Evolutionary conservation across 2,888 invertebrate genomes (phyloP), one percentile per base, ranked within the genome.

Genomic region (Drosophila hamatofila): DNA sequence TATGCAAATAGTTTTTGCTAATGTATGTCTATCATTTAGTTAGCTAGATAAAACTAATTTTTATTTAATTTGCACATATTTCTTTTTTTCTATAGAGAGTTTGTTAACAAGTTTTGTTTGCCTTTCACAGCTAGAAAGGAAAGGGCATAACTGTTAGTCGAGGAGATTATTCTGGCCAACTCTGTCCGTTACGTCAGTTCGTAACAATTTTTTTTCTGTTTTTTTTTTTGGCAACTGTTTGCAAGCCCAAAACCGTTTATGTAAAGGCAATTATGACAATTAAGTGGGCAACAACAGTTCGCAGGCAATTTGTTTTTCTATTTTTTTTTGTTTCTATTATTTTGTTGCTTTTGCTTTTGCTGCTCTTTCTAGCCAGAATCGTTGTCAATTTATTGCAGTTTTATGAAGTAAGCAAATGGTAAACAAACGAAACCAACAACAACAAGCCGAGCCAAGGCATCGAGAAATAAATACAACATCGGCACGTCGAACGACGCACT

Each of bases 381-480:
- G 72, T 51, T 54, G 60, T 35, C 72, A 64, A 66, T 77, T 84
- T 75, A 83, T 72, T 77, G 83, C 70, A 67, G 70, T 75, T 58
- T 61, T 59, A 56, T 72, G 57, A 67, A 76, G 41, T 61, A 67
- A 59, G 55, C 72, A 63, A 75, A 60, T 52, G 42, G 69, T 80
- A 73, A 69, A 69, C 62, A 70, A 64, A 65, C 55, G 51, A 54
- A 42, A 27, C 44, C 18, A 27, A 30, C 27, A 62, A 55, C 21
- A 41, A 21, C 8, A 27, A 25, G 11, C n/a, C 12, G 16, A n/a
- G 14, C 14, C 6, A 18, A 49, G 30, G 27, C 12, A 41, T n/a
- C 27, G 3, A 30, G 18, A 30, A 55, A 55, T 55, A 41, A 58
- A 72, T 48, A 66, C 58, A 77, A 67, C 56, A 72, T 72, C 76